Conservation (phyloP, 2,888 invertebrate genomes). For the Drosophila aldrichi region DNA sequence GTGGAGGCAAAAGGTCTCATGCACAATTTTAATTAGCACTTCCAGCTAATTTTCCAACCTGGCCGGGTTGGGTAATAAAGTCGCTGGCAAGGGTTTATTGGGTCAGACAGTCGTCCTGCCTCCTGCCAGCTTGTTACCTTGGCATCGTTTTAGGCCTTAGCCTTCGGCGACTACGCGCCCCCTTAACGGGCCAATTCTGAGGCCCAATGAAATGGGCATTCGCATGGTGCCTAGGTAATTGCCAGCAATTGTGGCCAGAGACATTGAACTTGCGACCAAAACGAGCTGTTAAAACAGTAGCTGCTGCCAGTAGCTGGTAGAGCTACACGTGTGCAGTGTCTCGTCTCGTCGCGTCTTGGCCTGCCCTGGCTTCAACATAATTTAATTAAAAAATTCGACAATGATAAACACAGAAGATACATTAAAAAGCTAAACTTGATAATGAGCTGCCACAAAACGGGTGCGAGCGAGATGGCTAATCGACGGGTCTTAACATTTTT, state of each 20-base stretch:
- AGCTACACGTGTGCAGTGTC: slow-evolving; percentile 45
- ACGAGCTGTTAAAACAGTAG: slow-evolving; percentile 31
- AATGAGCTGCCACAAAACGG: slow-evolving; percentile 23
- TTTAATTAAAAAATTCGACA: slow-evolving; percentile 78
- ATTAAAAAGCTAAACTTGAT: slow-evolving; percentile 60
- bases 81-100: slow-evolving; percentile 43
- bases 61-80: slow-evolving; percentile 38
- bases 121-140: slow-evolving; percentile 37
- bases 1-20: slow-evolving; percentile 19
- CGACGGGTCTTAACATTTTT: slow-evolving; percentile 34
- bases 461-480: slow-evolving; percentile 16
- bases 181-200: slow-evolving; percentile 9
- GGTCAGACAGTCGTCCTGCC: slow-evolving; percentile 35
- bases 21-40: slow-evolving; percentile 62
- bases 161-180: neutral
- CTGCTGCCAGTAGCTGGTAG: neutral
- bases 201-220: slow-evolving; percentile 33
- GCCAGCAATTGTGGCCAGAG: slow-evolving; percentile 25
- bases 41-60: slow-evolving; percentile 51
- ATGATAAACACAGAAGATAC: slow-evolving; percentile 71
- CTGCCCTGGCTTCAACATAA: slow-evolving; percentile 45
- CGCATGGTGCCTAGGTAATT: slow-evolving; percentile 42
- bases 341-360: slow-evolving; percentile 14
- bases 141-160: slow-evolving; percentile 28
- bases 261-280: slow-evolving; percentile 59